Percentiles rank a stretch among this genome's conserved stretches.
phyloP scores from a whole-genome alignment of 2,797 vertebrate genomes.

The Astyanax mexicanus region DNA sequence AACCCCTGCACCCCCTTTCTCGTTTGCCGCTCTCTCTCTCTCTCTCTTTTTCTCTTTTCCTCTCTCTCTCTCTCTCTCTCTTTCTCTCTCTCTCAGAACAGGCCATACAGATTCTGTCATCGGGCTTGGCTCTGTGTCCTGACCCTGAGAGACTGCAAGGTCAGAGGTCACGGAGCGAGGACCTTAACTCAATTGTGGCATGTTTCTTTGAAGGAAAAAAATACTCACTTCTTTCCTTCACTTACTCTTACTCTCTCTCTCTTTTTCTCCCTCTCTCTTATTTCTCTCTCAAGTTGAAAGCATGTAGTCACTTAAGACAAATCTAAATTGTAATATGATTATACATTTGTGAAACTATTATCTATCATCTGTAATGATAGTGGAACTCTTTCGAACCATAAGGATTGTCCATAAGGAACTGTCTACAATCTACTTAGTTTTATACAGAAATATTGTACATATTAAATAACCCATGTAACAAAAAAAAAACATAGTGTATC shows the following conservation, averaged over 20 bases:
- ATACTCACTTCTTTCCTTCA: conserved; percentile 21
- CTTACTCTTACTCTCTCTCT: conserved; percentile 8
- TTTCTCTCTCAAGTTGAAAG: too few species aligned
- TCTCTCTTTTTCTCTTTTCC: neutral
- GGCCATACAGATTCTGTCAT: conserved; percentile 43
- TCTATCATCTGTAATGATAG: too few species aligned
- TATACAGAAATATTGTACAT: too few species aligned
- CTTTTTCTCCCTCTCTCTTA: too few species aligned
- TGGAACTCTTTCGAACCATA: too few species aligned
- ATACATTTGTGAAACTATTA: too few species aligned
- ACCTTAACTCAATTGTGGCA: conserved; percentile 59
- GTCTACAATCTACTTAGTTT: too few species aligned
- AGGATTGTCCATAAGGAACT: too few species aligned
- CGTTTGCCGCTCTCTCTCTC: neutral
- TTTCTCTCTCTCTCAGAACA: conserved; percentile 35
- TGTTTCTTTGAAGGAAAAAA: conserved; percentile 56
- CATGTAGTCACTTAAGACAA: too few species aligned
- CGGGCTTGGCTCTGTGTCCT: conserved; percentile 42
- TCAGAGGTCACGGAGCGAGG: conserved; percentile 51
- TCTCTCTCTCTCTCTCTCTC: neutral
- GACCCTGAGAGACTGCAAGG: conserved; percentile 53
- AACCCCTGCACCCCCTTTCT: conserved; percentile 7
- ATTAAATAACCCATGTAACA: too few species aligned
- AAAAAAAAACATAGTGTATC: too few species aligned
- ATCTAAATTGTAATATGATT: too few species aligned